Evolutionary conservation across 2,797 vertebrate genomes (phyloP), one percentile per base, ranked within the genome.

Genomic region (Rhinella marina): DNA sequence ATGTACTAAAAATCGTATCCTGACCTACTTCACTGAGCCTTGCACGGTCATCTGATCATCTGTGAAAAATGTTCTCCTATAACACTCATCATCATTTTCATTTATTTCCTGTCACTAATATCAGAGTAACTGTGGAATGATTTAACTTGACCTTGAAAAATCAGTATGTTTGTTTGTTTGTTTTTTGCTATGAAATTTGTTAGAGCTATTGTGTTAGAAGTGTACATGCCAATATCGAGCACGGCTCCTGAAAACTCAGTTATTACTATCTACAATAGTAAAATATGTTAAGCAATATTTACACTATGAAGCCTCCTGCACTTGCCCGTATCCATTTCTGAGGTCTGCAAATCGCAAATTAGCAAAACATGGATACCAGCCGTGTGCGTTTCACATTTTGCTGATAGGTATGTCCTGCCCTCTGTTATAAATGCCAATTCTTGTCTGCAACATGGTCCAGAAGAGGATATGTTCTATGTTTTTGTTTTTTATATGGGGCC

Each of bases 1-100:
- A 59, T 59, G 57, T 68, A 29, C 6, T 12, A 68, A 68, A 68
- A 25, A 64, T 1, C 52, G 23, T n/a, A 64, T 64, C 23, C 19
- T n/a, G 61, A 64, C 61, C 61, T 64, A n/a, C 52, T 64, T 64
- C 61, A 64, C 23, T 64, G 61, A 64, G 23, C 64, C 25, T 27
- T 68, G 59, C 64, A 68, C 64, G 6, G 64, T 68, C 64, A 68
- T 68, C 64, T 68, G n/a, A 68, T 68, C 64, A 68, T 68, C n/a
- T 68, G n/a, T 25, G 64, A 68, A 27, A 68, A 68, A 25, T 25
- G 64, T 68, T 68, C 25, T 25, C 27, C 1, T 68, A 13, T 11
- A 27, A 11, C 25, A 27, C 64, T 68, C 64, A 25, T 68, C 11
- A 27, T 68, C 64, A 68, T 68, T 68, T 68, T 29, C 64, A 27